phyloP scores from a whole-genome alignment of 2,113 vertebrate species.

The Sphaerodactylus townsendi region DNA sequence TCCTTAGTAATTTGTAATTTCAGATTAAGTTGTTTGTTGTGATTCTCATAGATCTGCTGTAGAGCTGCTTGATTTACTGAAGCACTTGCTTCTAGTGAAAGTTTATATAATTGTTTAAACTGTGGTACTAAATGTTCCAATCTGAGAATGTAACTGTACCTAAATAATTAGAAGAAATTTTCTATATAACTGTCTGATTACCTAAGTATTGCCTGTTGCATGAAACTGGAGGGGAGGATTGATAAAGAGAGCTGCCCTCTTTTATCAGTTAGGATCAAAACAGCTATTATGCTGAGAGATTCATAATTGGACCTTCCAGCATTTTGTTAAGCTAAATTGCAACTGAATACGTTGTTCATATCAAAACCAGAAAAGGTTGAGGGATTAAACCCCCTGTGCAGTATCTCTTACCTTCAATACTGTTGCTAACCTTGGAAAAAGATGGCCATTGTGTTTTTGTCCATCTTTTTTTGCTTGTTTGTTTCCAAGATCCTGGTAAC shows the following conservation, averaged over 20 bases:
- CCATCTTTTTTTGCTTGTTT: no score
- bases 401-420: no score
- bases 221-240: neutral
- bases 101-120: neutral
- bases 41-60: neutral
- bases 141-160: neutral
- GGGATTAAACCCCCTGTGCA: no score
- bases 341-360: no score
- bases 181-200: neutral
- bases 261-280: neutral
- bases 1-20: neutral
- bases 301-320: no score
- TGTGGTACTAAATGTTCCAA: neutral
- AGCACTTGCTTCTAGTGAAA: neutral
- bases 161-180: neutral
- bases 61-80: neutral
- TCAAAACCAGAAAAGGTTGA: no score
- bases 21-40: neutral
- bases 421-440: no score
- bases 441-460: no score
- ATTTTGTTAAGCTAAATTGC: no score
- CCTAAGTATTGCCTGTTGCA: neutral
- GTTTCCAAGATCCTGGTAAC: no score
- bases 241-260: neutral
- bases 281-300: neutral